phyloP scores from a whole-genome alignment of 1,140 invertebrate genomes.

The Mamestra configurata region DNA sequence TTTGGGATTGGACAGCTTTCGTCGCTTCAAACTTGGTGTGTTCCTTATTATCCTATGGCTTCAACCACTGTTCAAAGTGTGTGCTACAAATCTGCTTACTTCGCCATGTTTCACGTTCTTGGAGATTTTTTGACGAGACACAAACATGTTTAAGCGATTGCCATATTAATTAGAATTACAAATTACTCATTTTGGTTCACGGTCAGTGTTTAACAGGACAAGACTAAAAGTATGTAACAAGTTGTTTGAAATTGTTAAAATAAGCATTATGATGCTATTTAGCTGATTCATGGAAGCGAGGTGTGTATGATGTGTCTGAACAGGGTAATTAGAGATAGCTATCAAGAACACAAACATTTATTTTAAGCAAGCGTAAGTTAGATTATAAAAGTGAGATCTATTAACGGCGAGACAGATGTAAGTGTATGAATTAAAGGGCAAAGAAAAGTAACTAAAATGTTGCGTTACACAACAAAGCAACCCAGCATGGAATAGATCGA shows the following conservation, averaged over 20 bases:
- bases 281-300: not conserved
- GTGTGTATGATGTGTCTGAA: not conserved
- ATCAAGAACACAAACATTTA: not conserved
- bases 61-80: not conserved
- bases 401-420: not conserved
- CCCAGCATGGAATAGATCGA: slow-evolving; percentile 13
- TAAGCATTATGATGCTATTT: slow-evolving; percentile 2
- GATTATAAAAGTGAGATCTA: not conserved
- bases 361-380: not conserved
- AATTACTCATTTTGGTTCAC: slow-evolving; percentile 18
- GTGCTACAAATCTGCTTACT: slow-evolving; percentile 10
- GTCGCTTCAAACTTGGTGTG: not conserved
- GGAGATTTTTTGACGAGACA: not conserved
- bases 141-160: slow-evolving; percentile 5
- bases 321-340: not conserved
- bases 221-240: slow-evolving; percentile 41
- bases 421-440: not conserved
- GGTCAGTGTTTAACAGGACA: slow-evolving; percentile 35
- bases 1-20: not conserved
- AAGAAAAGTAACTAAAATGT: slow-evolving; percentile 13
- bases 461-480: not conserved
- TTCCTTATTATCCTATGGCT: not conserved
- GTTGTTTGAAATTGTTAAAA: slow-evolving; percentile 13
- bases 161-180: slow-evolving; percentile 39
- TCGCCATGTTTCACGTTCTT: not conserved